phyloP scores from a whole-genome alignment of 2,888 invertebrate genomes.

The Halictus ligatus region DNA sequence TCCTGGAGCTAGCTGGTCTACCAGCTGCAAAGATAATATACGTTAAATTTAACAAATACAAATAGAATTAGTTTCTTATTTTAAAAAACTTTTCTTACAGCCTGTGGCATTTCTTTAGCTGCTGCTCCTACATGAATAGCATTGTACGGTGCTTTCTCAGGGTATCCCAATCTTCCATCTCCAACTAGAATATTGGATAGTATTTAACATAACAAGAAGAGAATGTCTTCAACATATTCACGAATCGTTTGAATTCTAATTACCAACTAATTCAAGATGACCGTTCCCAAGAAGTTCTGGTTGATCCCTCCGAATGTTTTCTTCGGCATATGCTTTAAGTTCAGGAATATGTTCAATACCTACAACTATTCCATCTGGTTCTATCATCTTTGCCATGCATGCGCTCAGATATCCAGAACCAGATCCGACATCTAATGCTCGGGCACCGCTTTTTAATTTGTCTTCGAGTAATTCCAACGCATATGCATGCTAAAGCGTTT shows the following conservation, averaged over 20 bases:
- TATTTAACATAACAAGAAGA: conserved; percentile 13
- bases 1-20: conserved; percentile 90
- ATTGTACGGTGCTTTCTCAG: conserved; percentile 92
- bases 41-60: neutral
- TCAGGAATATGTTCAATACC: conserved; percentile 97
- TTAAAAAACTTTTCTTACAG: conserved; percentile 85
- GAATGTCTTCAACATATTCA: neutral
- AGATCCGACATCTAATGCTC: conserved; percentile 95
- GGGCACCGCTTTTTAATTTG: conserved; percentile 90
- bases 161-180: conserved; percentile 94
- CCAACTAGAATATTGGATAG: conserved; percentile 86
- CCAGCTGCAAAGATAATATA: conserved; percentile 54
- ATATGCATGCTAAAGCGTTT: conserved; percentile 92
- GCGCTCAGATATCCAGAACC: conserved; percentile 97
- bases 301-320: conserved; percentile 92
- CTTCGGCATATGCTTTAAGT: conserved; percentile 90
- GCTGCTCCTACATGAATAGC: conserved; percentile 98
- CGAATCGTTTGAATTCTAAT: conserved; percentile 52
- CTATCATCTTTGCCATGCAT: conserved; percentile 95
- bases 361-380: conserved; percentile 88
- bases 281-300: conserved; percentile 89
- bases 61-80: neutral
- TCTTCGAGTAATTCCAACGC: conserved; percentile 94
- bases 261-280: conserved; percentile 90
- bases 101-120: conserved; percentile 90